A percentile compares a stretch with the other conserved stretches of the same genome.
Conservation (phyloP, 2,113 vertebrate genomes). For the Peromyscus leucopus region DNA sequence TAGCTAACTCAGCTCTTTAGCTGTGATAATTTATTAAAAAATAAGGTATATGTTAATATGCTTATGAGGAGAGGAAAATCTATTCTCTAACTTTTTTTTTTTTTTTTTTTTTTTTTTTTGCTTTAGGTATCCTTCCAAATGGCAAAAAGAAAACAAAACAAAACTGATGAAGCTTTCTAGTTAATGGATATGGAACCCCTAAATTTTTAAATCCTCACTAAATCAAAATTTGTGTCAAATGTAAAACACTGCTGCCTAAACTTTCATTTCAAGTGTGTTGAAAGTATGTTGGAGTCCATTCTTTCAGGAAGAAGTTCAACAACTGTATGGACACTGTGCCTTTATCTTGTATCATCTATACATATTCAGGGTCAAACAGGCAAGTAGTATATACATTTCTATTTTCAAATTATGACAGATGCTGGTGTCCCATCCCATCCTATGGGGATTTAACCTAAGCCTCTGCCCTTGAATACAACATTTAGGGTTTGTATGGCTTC, state of each 20-base stretch:
- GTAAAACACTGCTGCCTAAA: background rate
- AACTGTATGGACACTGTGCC: background rate
- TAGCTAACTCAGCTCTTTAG: background rate
- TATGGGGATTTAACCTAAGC: background rate
- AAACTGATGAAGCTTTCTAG: background rate
- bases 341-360: background rate
- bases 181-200: background rate
- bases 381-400: background rate
- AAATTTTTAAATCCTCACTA: constrained; percentile 33
- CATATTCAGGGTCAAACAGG: background rate
- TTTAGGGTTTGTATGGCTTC: background rate
- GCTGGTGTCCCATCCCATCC: background rate
- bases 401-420: background rate
- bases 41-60: background rate
- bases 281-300: background rate
- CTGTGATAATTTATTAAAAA: constrained; percentile 16
- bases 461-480: background rate
- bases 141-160: background rate
- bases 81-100: background rate
- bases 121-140: background rate
- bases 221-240: background rate
- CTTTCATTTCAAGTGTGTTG: background rate
- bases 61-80: background rate
- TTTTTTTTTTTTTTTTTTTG: background rate
- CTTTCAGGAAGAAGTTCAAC: background rate